Conservation (phyloP, 2,888 invertebrate species). For the Meteorus cinctellus region DNA sequence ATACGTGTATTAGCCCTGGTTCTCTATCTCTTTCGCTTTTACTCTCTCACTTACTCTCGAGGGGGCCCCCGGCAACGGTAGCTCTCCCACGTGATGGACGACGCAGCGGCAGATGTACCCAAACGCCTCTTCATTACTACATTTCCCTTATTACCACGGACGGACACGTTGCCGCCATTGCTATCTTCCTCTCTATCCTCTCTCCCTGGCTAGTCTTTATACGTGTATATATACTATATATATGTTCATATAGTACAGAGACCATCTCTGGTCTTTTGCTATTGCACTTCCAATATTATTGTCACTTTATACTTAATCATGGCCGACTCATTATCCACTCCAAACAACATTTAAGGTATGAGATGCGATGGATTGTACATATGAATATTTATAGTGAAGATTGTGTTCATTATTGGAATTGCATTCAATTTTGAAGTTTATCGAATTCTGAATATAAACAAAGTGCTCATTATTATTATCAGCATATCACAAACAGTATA, state of each 20-base stretch:
- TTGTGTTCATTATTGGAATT: background rate
- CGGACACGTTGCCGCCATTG: slow-evolving; percentile 61
- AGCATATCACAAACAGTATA: slow-evolving; percentile 27
- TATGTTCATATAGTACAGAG: slow-evolving; percentile 35
- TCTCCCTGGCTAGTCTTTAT: background rate
- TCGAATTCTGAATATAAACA: slow-evolving; percentile 38
- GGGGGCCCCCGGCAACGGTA: slow-evolving; percentile 50
- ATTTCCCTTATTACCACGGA: slow-evolving; percentile 70
- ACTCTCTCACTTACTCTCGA: background rate
- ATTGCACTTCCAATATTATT: slow-evolving; percentile 41
- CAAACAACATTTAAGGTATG: background rate
- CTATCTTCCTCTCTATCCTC: slow-evolving; percentile 47
- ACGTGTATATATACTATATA: background rate
- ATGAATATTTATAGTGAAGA: background rate
- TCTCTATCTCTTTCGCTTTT: slow-evolving; percentile 39
- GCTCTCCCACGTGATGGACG: slow-evolving; percentile 68
- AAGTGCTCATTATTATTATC: slow-evolving; percentile 6
- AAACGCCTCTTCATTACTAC: slow-evolving; percentile 73
- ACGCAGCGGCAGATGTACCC: slow-evolving; percentile 72
- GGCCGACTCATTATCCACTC: background rate
- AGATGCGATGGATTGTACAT: background rate
- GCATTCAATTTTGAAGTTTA: slow-evolving; percentile 36
- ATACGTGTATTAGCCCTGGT: slow-evolving; percentile 73
- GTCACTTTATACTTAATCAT: background rate
- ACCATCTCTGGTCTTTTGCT: slow-evolving; percentile 44